Evolutionary conservation across 64 coral and sea anemone genomes (phyloP).

Genomic region (Stichodactyla helianthus): DNA sequence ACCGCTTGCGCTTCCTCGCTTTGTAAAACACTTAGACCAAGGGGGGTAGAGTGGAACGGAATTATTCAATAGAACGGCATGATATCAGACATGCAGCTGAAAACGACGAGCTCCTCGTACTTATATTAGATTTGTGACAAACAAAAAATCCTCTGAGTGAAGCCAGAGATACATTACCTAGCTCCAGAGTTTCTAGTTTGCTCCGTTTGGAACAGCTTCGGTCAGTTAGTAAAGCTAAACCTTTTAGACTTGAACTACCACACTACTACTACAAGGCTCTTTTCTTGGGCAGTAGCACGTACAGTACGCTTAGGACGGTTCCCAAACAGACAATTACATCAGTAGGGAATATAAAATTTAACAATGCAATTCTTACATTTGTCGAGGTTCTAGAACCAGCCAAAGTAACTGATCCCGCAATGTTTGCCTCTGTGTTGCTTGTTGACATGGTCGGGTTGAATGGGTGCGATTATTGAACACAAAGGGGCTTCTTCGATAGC

Average conservation of each 20-base stretch:
- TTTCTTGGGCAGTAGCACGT: neutral
- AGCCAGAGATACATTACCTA: neutral
- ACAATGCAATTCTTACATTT: slow-evolving; percentile 41
- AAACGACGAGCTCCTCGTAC: slow-evolving; percentile 10
- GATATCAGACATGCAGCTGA: slow-evolving; percentile 22
- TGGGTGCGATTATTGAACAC: slow-evolving; percentile 21
- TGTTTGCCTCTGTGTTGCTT: slow-evolving; percentile 15
- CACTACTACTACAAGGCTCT: neutral
- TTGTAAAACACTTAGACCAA: slow-evolving; percentile 5
- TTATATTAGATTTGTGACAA: slow-evolving; percentile 13
- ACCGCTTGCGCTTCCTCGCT: slow-evolving; percentile 14
- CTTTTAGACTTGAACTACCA: neutral
- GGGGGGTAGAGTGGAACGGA: slow-evolving; percentile 4
- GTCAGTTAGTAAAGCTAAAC: neutral
- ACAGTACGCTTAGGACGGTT: neutral
- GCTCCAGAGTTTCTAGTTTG: neutral
- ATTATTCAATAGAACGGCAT: slow-evolving; percentile 3
- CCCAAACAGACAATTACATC: neutral
- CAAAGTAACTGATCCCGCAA: slow-evolving; percentile 4
- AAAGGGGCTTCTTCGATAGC: slow-evolving; percentile 18
- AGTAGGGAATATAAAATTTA: slow-evolving; percentile 2
- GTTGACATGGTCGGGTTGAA: slow-evolving; percentile 19
- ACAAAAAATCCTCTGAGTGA: neutral
- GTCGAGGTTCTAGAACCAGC: slow-evolving; percentile 14
- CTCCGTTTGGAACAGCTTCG: slow-evolving; percentile 1